Conservation (phyloP, 2,113 vertebrate genomes). For the Pterocles burchelli region DNA sequence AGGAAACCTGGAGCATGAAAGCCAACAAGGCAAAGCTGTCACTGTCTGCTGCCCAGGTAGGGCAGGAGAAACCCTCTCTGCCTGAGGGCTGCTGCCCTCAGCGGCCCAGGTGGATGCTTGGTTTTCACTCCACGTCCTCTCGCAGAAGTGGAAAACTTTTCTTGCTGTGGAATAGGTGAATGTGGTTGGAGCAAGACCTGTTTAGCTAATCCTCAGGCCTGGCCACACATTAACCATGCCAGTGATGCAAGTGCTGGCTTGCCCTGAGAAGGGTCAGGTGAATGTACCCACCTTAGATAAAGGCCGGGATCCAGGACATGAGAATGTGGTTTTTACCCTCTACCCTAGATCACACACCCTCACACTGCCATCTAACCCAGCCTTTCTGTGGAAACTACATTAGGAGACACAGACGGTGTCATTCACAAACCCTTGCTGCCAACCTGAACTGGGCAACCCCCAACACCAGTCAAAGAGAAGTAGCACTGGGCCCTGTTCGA, state of each 20-base stretch:
- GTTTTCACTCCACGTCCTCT: not conserved
- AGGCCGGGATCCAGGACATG: not conserved
- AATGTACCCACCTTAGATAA: not conserved
- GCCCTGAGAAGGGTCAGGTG: not conserved
- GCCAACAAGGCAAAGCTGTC: not conserved
- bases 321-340: not conserved
- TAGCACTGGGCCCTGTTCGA: not conserved
- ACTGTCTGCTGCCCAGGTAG: not conserved
- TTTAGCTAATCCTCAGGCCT: not conserved
- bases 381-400: not conserved
- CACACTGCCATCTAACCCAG: not conserved
- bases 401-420: not conserved
- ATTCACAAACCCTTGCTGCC: not conserved
- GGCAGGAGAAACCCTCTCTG: not conserved
- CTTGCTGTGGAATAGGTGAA: not conserved
- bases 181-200: not conserved
- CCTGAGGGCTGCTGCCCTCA: not conserved
- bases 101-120: not conserved
- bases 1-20: not conserved
- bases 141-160: not conserved
- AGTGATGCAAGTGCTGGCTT: not conserved
- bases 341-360: not conserved
- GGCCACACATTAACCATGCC: not conserved
- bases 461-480: not conserved
- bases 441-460: not conserved